These are phyloP conservation scores for Andrena dorsata DNA, from an alignment of 2,888 invertebrate species.

Conservation along the genomic window DNA sequence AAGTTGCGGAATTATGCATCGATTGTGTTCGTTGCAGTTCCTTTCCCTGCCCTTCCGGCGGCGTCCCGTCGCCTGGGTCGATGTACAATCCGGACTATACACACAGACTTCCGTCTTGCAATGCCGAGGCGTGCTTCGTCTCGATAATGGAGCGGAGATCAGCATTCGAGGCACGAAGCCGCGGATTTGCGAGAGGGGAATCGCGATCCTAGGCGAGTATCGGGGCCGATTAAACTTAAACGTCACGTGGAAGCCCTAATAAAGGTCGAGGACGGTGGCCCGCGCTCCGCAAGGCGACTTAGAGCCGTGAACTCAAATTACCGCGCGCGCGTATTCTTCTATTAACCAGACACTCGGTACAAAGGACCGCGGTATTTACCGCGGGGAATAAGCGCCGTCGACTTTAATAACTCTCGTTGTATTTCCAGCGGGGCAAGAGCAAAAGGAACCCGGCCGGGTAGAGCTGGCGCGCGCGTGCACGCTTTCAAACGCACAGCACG, in stretches of 20 bases:
- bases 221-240: slow-evolving; percentile 10
- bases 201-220: slow-evolving; percentile 4
- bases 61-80: neutral
- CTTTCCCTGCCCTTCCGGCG: neutral
- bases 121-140: neutral
- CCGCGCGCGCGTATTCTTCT: slow-evolving; percentile 34
- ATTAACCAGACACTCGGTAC: slow-evolving; percentile 43
- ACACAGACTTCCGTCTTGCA: neutral
- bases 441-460: slow-evolving; percentile 19
- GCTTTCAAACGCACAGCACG: slow-evolving; percentile 51
- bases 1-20: slow-evolving; percentile 31
- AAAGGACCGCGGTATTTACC: slow-evolving; percentile 32
- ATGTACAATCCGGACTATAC: neutral
- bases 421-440: slow-evolving; percentile 18
- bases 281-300: slow-evolving; percentile 21
- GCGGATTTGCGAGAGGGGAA: neutral
- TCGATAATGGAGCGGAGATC: neutral
- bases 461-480: slow-evolving; percentile 16
- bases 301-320: slow-evolving; percentile 32
- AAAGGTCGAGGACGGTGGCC: slow-evolving; percentile 31
- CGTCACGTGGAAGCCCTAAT: slow-evolving; percentile 14
- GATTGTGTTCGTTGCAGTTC: neutral
- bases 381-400: slow-evolving; percentile 28
- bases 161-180: slow-evolving; percentile 5
- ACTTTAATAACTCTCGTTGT: slow-evolving; percentile 49